Evolutionary conservation across 2,113 vertebrate genomes (phyloP).

Genomic region (Anarrhichthys ocellatus): DNA sequence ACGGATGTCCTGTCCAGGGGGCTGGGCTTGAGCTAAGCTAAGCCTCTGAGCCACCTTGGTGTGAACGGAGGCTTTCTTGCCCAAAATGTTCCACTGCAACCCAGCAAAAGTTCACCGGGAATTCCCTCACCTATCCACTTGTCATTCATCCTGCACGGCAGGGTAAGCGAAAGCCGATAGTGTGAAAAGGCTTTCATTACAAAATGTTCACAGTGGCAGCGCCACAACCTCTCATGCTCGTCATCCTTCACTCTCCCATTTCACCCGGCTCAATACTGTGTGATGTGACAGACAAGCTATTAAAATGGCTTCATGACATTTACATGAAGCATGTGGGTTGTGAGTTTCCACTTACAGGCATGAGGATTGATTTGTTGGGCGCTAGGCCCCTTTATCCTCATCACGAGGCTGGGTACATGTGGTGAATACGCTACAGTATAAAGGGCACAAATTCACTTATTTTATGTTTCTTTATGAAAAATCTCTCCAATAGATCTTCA

Average conservation of each 20-base stretch:
- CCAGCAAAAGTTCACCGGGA: slow-evolving; percentile 15
- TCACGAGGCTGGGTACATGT: background rate
- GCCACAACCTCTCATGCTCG: slow-evolving; percentile 20
- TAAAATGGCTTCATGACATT: background rate
- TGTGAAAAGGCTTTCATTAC: slow-evolving; percentile 33
- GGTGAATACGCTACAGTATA: background rate
- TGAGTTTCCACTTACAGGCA: background rate
- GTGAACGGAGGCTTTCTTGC: slow-evolving; percentile 36
- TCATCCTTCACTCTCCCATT: background rate
- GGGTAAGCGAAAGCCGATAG: slow-evolving; percentile 7
- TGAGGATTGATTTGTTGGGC: background rate
- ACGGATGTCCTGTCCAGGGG: slow-evolving; percentile 30
- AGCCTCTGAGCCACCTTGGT: slow-evolving; percentile 44
- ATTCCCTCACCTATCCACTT: slow-evolving; percentile 29
- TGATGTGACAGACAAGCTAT: background rate
- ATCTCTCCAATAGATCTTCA: background rate
- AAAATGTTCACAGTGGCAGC: slow-evolving; percentile 12
- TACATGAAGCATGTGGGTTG: background rate
- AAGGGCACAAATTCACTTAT: too few species aligned
- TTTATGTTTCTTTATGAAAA: background rate
- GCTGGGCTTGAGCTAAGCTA: slow-evolving; percentile 48
- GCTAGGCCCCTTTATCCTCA: background rate
- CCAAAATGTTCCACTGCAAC: background rate
- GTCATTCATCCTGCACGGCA: slow-evolving; percentile 12
- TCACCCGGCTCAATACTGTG: background rate